Conservation (phyloP, 1,140 invertebrate species). For the Apis laboriosa region DNA sequence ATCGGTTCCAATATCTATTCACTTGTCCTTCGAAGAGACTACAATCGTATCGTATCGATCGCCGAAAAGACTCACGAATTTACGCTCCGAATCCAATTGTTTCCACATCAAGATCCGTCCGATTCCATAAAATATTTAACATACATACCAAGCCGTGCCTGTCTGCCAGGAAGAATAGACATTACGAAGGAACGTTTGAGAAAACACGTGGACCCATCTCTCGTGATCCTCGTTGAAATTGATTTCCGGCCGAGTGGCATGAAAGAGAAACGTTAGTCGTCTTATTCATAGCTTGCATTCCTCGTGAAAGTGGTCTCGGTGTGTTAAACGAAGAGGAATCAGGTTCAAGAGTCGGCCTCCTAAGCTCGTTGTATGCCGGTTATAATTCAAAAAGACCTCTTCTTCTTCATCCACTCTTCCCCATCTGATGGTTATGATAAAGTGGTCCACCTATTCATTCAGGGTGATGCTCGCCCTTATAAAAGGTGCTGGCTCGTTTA, state of each 20-base stretch:
- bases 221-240: slow-evolving; percentile 1
- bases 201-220: slow-evolving; percentile 1
- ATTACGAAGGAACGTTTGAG: background rate
- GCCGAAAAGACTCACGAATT: background rate
- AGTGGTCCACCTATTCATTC: slow-evolving; percentile 51
- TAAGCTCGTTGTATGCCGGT: background rate
- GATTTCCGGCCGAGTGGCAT: slow-evolving; percentile 12
- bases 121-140: slow-evolving; percentile 24
- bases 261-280: background rate
- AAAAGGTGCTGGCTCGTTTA: slow-evolving; percentile 35
- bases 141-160: background rate
- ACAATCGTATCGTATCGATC: background rate
- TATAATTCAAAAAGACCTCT: slow-evolving; percentile 45
- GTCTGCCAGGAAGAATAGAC: background rate
- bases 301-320: background rate
- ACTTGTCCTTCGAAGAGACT: background rate
- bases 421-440: slow-evolving; percentile 57
- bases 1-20: background rate
- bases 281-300: slow-evolving; percentile 3
- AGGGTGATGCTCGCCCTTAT: slow-evolving; percentile 26
- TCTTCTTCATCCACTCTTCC: background rate
- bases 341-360: background rate
- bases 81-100: background rate
- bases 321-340: slow-evolving; percentile 11
- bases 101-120: background rate